Conservation (phyloP, 1,140 invertebrate species). For the Lineus longissimus region DNA sequence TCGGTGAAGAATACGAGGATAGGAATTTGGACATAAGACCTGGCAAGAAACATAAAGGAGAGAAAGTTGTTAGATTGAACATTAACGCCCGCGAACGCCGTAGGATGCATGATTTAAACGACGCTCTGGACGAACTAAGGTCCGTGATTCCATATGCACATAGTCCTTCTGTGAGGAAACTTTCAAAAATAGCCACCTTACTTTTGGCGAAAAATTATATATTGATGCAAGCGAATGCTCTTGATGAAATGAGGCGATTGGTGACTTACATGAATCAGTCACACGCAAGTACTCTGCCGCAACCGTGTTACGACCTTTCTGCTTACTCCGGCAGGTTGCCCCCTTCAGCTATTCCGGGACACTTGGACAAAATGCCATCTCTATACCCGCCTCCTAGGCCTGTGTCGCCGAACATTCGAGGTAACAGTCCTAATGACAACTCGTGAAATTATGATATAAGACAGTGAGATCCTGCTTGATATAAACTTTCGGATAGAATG, state of each 20-base stretch:
- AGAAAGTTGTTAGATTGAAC: slow-evolving; percentile 36
- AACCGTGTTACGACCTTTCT: slow-evolving; percentile 29
- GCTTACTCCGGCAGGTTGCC: slow-evolving; percentile 24
- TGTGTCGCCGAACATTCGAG: slow-evolving; percentile 9
- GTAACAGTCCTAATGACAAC: too few species aligned
- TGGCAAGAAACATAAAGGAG: slow-evolving; percentile 20
- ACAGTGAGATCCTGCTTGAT: too few species aligned
- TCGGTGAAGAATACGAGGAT: slow-evolving; percentile 24
- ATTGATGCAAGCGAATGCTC: slow-evolving; percentile 79
- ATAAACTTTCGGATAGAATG: too few species aligned
- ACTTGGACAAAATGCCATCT: slow-evolving; percentile 14
- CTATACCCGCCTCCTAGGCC: slow-evolving; percentile 14
- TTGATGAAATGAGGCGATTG: slow-evolving; percentile 50
- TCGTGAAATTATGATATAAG: too few species aligned
- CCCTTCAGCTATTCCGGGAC: background rate
- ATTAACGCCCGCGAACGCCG: slow-evolving; percentile 52
- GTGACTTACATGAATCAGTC: slow-evolving; percentile 38
- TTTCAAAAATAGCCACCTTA: slow-evolving; percentile 97
- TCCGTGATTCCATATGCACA: slow-evolving; percentile 66
- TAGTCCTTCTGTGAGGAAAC: slow-evolving; percentile 92
- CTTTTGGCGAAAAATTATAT: slow-evolving; percentile 98
- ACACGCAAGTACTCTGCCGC: slow-evolving; percentile 10
- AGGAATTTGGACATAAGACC: slow-evolving; percentile 11
- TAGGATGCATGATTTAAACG: slow-evolving; percentile 54
- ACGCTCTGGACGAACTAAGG: slow-evolving; percentile 50